phyloP scores from a whole-genome alignment of 2,113 vertebrate species.

The Carollia perspicillata region DNA sequence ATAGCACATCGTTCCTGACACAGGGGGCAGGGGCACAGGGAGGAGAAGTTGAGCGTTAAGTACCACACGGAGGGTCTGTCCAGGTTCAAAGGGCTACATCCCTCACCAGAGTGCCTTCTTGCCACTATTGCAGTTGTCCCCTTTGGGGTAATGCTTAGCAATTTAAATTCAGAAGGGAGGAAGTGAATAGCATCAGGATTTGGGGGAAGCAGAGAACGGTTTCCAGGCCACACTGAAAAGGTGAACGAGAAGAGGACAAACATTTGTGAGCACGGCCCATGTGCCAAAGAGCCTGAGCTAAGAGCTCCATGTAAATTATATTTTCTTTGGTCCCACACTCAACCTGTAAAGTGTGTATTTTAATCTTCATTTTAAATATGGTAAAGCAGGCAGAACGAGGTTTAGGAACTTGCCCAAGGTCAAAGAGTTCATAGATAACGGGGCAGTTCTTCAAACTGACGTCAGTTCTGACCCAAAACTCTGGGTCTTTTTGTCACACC shows the following conservation, averaged over 20 bases:
- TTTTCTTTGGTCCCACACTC: not conserved
- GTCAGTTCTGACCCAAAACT: not conserved
- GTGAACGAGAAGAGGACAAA: not conserved
- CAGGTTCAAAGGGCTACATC: not conserved
- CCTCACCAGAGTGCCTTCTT: not conserved
- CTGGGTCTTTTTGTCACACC: not conserved
- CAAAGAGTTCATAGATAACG: not conserved
- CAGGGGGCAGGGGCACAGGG: not conserved
- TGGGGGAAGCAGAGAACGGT: not conserved
- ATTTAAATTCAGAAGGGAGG: slow-evolving; percentile 27
- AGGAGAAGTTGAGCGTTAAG: not conserved
- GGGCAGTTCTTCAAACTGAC: not conserved
- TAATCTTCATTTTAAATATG: slow-evolving; percentile 26
- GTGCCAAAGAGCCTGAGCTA: not conserved
- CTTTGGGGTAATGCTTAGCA: not conserved
- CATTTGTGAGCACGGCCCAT: not conserved
- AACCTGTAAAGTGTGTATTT: not conserved
- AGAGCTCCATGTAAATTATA: not conserved
- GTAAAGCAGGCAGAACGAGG: not conserved
- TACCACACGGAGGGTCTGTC: not conserved
- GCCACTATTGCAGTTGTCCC: not conserved
- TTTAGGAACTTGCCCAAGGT: not conserved
- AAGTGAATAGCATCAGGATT: not conserved
- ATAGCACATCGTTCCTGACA: slow-evolving; percentile 85
- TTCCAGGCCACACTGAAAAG: not conserved